Percentiles rank a stretch among this genome's conserved stretches.
Evolutionary conservation across 2,113 vertebrate species (phyloP).

Genomic region (Vulpes lagopus): DNA sequence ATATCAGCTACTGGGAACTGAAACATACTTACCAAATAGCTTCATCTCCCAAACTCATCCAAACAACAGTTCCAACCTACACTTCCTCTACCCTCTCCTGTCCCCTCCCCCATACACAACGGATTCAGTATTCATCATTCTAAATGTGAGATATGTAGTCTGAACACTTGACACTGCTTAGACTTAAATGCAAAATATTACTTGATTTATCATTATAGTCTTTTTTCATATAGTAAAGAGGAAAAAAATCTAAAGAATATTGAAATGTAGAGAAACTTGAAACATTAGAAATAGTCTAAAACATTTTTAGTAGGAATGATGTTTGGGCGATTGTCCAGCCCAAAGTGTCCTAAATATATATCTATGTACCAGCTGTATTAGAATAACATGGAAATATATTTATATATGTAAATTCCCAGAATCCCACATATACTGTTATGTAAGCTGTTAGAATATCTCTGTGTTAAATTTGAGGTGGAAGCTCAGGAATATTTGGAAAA

Average conservation of each 20-base stretch:
- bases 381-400: neutral
- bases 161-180: neutral
- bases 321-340: neutral
- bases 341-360: neutral
- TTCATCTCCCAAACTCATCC: neutral
- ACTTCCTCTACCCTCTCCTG: neutral
- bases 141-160: neutral
- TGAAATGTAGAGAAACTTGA: neutral
- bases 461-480: neutral
- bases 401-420: neutral
- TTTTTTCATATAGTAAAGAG: neutral
- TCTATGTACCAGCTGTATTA: neutral
- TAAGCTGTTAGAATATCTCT: neutral
- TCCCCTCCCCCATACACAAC: rapidly evolving
- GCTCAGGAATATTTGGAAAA: neutral
- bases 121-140: neutral
- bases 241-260: neutral
- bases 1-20: neutral
- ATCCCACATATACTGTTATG: neutral
- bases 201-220: neutral
- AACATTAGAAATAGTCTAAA: neutral
- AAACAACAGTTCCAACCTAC: neutral
- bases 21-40: neutral
- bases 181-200: neutral
- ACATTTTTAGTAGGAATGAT: neutral